Conservation (phyloP, 2,113 vertebrate species). For the Myotis lucifugus region DNA sequence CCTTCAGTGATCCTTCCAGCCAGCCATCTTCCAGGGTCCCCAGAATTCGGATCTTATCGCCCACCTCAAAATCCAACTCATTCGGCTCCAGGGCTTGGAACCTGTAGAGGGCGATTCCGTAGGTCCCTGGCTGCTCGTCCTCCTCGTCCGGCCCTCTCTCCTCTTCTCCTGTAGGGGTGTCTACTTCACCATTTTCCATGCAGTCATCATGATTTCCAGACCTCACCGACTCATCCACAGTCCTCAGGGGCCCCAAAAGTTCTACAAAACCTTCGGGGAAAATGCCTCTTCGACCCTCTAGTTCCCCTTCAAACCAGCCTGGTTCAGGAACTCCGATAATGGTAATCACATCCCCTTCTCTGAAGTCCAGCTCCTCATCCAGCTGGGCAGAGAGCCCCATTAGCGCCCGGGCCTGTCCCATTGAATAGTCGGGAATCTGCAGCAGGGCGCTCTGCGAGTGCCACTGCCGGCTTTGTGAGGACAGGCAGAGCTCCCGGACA, state of each 20-base stretch:
- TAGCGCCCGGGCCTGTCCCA: slow-evolving; percentile 93
- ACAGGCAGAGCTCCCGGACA: slow-evolving; percentile 92
- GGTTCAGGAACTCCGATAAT: slow-evolving; percentile 93
- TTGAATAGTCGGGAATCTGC: slow-evolving; percentile 91
- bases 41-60: slow-evolving; percentile 92
- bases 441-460: slow-evolving; percentile 87
- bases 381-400: slow-evolving; percentile 97
- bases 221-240: slow-evolving; percentile 71
- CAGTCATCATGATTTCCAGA: slow-evolving; percentile 70
- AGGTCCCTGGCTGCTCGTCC: slow-evolving; percentile 82
- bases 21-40: slow-evolving; percentile 94
- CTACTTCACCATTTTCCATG: slow-evolving; percentile 76
- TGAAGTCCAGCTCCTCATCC: slow-evolving; percentile 96
- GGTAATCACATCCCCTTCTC: slow-evolving; percentile 95
- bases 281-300: slow-evolving; percentile 91
- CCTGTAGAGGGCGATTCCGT: slow-evolving; percentile 92
- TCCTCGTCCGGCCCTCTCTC: slow-evolving; percentile 55
- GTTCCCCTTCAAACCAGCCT: slow-evolving; percentile 97
- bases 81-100: slow-evolving; percentile 94
- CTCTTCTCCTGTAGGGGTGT: slow-evolving; percentile 18
- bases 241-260: slow-evolving; percentile 89
- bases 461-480: slow-evolving; percentile 84
- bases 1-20: slow-evolving; percentile 93
- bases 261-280: slow-evolving; percentile 99
- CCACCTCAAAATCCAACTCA: slow-evolving; percentile 95